phyloP scores from a whole-genome alignment of 2,888 invertebrate species.

The Erebia ligea region DNA sequence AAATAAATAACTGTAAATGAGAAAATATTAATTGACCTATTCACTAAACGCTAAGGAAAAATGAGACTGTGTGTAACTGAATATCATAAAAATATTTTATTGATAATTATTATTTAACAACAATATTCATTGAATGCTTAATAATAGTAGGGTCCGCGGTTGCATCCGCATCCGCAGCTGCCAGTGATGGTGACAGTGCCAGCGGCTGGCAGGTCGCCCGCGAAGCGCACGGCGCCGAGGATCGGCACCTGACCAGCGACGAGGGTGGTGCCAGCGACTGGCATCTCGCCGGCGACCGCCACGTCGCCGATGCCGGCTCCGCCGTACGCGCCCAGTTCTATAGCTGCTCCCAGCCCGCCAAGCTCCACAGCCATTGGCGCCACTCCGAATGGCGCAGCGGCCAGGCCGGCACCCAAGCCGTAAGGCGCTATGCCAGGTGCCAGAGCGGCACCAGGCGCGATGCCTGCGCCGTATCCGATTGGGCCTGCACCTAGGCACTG shows the following conservation, averaged over 20 bases:
- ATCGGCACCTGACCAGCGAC: slow-evolving; percentile 52
- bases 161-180: slow-evolving; percentile 44
- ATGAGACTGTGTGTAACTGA: too few species aligned
- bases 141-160: slow-evolving; percentile 15
- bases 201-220: slow-evolving; percentile 49
- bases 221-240: slow-evolving; percentile 51
- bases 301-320: slow-evolving; percentile 45
- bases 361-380: slow-evolving; percentile 17
- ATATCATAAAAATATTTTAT: too few species aligned
- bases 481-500: slow-evolving; percentile 17
- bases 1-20: too few species aligned
- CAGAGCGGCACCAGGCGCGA: not conserved
- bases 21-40: too few species aligned
- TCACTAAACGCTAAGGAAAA: too few species aligned
- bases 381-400: slow-evolving; percentile 12
- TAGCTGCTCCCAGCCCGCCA: slow-evolving; percentile 16
- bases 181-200: slow-evolving; percentile 50
- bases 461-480: slow-evolving; percentile 21
- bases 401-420: not conserved
- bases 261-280: slow-evolving; percentile 48
- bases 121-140: not conserved
- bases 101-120: too few species aligned
- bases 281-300: slow-evolving; percentile 47
- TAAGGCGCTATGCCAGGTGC: not conserved
- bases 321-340: slow-evolving; percentile 37